A percentile compares a stretch with the other conserved stretches of the same genome.
phyloP scores from a whole-genome alignment of 2,888 invertebrate species.

The Seira musarum region DNA sequence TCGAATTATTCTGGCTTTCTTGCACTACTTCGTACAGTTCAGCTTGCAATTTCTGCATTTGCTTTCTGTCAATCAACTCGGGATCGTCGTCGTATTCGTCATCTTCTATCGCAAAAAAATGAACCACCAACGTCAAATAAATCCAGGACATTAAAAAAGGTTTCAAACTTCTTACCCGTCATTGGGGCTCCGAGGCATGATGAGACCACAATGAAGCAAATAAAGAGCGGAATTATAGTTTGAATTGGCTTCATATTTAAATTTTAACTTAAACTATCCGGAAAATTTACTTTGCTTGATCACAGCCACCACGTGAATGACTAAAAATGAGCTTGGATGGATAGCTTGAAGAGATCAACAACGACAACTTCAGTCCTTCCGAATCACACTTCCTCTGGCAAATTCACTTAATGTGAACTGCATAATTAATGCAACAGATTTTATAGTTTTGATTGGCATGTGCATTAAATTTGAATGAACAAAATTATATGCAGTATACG shows the following conservation, averaged over 20 bases:
- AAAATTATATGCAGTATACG: too few species aligned
- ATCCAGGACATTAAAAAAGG: neutral
- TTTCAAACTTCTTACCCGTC: constrained; percentile 25
- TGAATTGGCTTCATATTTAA: neutral
- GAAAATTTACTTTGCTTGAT: too few species aligned
- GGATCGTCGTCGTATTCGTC: constrained; percentile 53
- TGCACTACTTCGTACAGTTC: neutral
- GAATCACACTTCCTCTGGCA: too few species aligned
- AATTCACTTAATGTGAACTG: too few species aligned
- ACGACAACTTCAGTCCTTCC: too few species aligned
- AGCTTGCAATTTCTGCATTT: constrained; percentile 12
- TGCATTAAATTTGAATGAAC: too few species aligned
- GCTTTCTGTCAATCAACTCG: constrained; percentile 27
- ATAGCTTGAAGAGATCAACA: too few species aligned
- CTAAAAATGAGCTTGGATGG: too few species aligned
- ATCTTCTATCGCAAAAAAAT: constrained; percentile 17
- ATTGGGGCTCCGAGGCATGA: constrained; percentile 4
- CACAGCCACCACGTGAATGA: too few species aligned
- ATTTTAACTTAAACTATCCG: too few species aligned
- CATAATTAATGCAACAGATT: too few species aligned
- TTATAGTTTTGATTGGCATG: too few species aligned
- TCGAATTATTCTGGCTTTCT: constrained; percentile 20
- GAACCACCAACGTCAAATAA: neutral
- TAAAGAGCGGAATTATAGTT: neutral
- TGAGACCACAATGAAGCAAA: constrained; percentile 1